These are phyloP conservation scores for Drosophila saltans DNA, from an alignment of 1,140 invertebrate genomes.

Conservation along the genomic window DNA sequence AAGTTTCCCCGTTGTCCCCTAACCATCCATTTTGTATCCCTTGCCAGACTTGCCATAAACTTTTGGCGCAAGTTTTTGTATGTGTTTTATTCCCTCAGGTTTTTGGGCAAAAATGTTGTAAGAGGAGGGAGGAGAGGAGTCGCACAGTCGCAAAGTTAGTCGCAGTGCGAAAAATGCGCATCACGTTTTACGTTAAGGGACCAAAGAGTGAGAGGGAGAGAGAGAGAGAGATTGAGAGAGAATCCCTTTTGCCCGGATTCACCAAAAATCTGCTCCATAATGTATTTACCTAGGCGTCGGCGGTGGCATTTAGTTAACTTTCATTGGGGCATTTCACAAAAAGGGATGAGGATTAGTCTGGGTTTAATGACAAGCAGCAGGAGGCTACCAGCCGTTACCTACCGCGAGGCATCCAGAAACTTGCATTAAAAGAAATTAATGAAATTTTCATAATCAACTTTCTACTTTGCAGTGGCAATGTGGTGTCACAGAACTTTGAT, in stretches of 20 bases:
- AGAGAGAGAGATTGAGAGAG: neutral
- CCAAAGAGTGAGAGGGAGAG: neutral
- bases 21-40: neutral
- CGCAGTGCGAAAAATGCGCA: conserved; percentile 78
- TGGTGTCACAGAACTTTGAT: conserved; percentile 15
- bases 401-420: neutral
- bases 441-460: conserved; percentile 45
- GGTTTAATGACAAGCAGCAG: conserved; percentile 43
- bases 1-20: conserved; percentile 25
- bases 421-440: conserved; percentile 32
- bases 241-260: conserved; percentile 18
- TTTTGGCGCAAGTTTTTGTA: conserved; percentile 67
- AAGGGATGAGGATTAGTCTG: conserved; percentile 30
- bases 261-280: conserved; percentile 44
- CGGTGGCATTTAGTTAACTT: conserved; percentile 4
- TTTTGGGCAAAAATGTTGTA: too few relatives aligned
- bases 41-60: conserved; percentile 52
- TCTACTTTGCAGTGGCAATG: neutral
- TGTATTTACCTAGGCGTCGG: conserved; percentile 63
- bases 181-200: conserved; percentile 73
- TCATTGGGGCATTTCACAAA: conserved; percentile 61
- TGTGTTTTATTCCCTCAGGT: conserved; percentile 34
- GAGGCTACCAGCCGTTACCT: neutral
- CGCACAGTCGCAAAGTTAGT: conserved; percentile 21
- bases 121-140: neutral